Evolutionary conservation across 1,140 invertebrate genomes (phyloP).

Genomic region (Condylostylus longicornis): DNA sequence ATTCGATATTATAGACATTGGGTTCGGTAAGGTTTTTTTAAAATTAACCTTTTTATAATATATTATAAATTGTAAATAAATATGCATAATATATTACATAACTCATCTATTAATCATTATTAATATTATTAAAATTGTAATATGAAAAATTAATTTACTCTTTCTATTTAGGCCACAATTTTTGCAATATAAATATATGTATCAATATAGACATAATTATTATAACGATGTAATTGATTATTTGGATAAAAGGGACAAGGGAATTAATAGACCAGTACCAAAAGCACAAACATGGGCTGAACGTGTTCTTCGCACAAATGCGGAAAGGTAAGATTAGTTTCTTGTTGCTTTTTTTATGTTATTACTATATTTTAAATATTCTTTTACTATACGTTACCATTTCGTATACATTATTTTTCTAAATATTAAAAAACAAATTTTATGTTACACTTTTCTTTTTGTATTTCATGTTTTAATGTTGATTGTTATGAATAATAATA

Average conservation of each 20-base stretch:
- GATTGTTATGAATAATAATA: no score
- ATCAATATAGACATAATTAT: slow-evolving; percentile 68
- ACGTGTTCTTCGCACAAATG: slow-evolving; percentile 47
- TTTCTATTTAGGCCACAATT: slow-evolving; percentile 47
- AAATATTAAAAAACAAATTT: no score
- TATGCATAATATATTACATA: not conserved
- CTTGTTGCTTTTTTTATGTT: not conserved
- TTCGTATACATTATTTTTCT: no score
- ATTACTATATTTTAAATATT: no score
- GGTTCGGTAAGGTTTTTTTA: slow-evolving; percentile 41
- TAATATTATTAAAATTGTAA: slow-evolving; percentile 4
- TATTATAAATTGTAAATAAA: not conserved
- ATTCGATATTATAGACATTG: slow-evolving; percentile 51
- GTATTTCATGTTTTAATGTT: no score
- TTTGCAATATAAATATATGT: slow-evolving; percentile 65
- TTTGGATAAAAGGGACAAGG: slow-evolving; percentile 55
- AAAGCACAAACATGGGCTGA: slow-evolving; percentile 68
- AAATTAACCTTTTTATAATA: not conserved
- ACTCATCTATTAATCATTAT: not conserved
- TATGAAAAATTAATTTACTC: no score
- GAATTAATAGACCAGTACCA: slow-evolving; percentile 50
- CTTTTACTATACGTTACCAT: no score
- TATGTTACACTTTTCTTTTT: no score
- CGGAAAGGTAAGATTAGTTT: slow-evolving; percentile 17
- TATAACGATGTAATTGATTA: slow-evolving; percentile 71